A percentile compares a stretch with the other conserved stretches of the same genome.
phyloP scores from a whole-genome alignment of 2,888 invertebrate species.

The Drosophila picticornis region DNA sequence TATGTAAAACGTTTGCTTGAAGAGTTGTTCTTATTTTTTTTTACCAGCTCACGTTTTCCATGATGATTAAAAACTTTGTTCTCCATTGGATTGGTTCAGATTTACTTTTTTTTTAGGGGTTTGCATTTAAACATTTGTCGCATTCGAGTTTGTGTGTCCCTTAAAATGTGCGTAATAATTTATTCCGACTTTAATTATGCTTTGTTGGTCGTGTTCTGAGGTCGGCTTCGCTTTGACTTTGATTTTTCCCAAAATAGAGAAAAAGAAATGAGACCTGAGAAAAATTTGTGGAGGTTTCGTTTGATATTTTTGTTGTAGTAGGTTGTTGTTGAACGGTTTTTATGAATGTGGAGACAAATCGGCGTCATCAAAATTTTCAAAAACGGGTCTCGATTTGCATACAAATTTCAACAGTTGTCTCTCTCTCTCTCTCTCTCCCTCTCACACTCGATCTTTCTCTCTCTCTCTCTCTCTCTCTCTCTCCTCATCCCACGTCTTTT shows the following conservation, averaged over 20 bases:
- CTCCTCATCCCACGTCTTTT: conserved; percentile 28
- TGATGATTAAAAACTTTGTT: conserved; percentile 45
- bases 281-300: conserved; percentile 2
- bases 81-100: conserved; percentile 25
- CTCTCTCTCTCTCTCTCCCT: conserved; percentile 1
- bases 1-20: conserved; percentile 1
- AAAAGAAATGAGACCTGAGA: conserved; percentile 9
- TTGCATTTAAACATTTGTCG: conserved; percentile 56
- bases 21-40: conserved; percentile 27
- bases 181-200: conserved; percentile 76
- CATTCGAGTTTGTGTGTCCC: conserved; percentile 35
- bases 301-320: neutral
- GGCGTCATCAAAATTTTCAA: conserved; percentile 81
- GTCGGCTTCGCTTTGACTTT: conserved; percentile 50
- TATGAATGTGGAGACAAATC: conserved; percentile 83
- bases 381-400: conserved; percentile 75
- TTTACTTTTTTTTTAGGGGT: conserved; percentile 9
- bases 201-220: conserved; percentile 45
- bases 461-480: conserved; percentile 21
- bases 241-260: conserved; percentile 28
- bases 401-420: conserved; percentile 65
- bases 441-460: neutral
- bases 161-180: conserved; percentile 76
- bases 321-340: conserved; percentile 58
- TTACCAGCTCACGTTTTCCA: conserved; percentile 43